These are phyloP conservation scores for Heliconius charithonia DNA, from an alignment of 2,888 invertebrate species.

Conservation along the genomic window DNA sequence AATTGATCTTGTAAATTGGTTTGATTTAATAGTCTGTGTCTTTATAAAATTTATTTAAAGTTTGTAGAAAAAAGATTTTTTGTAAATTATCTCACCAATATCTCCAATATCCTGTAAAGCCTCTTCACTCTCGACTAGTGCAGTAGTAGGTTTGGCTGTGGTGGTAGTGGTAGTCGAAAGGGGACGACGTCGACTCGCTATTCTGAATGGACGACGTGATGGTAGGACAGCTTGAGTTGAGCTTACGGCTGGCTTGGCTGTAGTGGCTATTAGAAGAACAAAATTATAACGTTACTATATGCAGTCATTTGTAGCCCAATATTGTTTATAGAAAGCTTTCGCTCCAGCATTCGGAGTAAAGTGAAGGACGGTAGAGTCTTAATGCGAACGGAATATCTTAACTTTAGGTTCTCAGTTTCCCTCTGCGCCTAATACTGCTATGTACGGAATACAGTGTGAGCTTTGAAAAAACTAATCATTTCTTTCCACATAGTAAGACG, in stretches of 20 bases:
- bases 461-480: too few species aligned
- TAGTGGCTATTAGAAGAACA: conserved; percentile 44
- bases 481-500: background rate
- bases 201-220: conserved; percentile 68
- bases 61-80: background rate
- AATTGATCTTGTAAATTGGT: too few species aligned
- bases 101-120: conserved; percentile 69
- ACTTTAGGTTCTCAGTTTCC: too few species aligned
- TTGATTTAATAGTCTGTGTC: too few species aligned
- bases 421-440: too few species aligned
- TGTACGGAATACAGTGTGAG: too few species aligned
- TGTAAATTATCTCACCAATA: conserved; percentile 57
- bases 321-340: too few species aligned
- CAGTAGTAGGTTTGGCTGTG: conserved; percentile 55
- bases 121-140: conserved; percentile 64
- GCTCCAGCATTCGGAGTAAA: too few species aligned
- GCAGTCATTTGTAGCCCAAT: background rate
- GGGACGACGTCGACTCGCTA: conserved; percentile 67
- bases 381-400: too few species aligned
- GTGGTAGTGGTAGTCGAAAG: conserved; percentile 50
- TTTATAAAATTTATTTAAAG: too few species aligned
- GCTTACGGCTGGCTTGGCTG: conserved; percentile 47
- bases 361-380: too few species aligned
- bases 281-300: background rate
- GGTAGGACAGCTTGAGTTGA: conserved; percentile 45